phyloP scores from a whole-genome alignment of 2,888 invertebrate species.

The Zonitis immaculata region DNA sequence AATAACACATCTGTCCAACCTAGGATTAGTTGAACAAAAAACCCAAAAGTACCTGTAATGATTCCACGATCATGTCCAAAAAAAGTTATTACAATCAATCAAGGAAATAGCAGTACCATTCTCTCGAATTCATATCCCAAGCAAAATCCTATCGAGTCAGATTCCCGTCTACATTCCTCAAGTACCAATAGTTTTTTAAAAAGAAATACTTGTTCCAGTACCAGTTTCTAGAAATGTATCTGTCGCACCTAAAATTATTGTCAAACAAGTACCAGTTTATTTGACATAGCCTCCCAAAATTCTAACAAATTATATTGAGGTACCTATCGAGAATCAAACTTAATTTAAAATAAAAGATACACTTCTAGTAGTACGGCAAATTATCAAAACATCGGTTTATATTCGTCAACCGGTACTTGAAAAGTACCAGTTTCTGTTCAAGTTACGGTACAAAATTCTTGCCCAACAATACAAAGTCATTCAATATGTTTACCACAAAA shows the following conservation, averaged over 20 bases:
- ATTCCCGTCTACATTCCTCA: not conserved
- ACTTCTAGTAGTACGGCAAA: too few relatives aligned
- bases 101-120: too few relatives aligned
- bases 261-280: not conserved
- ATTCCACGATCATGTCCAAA: too few relatives aligned
- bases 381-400: too few relatives aligned
- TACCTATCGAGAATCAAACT: not conserved
- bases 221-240: not conserved
- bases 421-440: not conserved
- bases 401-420: too few relatives aligned
- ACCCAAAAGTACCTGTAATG: too few relatives aligned
- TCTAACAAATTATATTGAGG: constrained; percentile 1
- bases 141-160: too few relatives aligned
- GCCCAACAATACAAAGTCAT: not conserved
- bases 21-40: too few relatives aligned
- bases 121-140: too few relatives aligned
- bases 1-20: too few relatives aligned
- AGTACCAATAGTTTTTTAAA: not conserved
- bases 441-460: not conserved
- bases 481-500: not conserved
- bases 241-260: not conserved
- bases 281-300: not conserved
- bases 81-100: too few relatives aligned
- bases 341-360: too few relatives aligned
- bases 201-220: not conserved